Evolutionary conservation across 2,888 invertebrate species (phyloP).

Genomic region (Busseola fusca): DNA sequence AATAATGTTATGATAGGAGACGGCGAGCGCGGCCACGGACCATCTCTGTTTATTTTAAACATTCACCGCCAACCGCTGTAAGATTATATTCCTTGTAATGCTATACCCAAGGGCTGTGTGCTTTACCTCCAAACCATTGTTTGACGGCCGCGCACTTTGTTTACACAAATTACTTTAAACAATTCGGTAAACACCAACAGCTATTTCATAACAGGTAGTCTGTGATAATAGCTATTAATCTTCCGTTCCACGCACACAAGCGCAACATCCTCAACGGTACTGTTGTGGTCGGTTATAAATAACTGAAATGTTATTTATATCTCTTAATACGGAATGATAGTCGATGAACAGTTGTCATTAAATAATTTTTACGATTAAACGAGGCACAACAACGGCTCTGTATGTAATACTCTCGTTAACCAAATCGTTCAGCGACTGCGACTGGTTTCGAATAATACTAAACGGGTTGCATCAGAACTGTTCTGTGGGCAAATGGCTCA

Average conservation of each 20-base stretch:
- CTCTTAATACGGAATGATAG: constrained; percentile 66
- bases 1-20: constrained; percentile 86
- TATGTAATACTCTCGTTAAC: constrained; percentile 75
- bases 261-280: constrained; percentile 41
- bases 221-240: constrained; percentile 60
- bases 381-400: constrained; percentile 59
- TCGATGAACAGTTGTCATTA: constrained; percentile 69
- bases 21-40: constrained; percentile 65
- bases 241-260: constrained; percentile 36
- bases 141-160: constrained; percentile 66
- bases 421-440: constrained; percentile 69
- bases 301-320: constrained; percentile 60
- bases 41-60: constrained; percentile 84
- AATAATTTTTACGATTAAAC: constrained; percentile 68
- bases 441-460: constrained; percentile 72
- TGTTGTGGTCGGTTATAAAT: constrained; percentile 53
- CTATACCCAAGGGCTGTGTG: constrained; percentile 71
- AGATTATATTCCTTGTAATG: constrained; percentile 80
- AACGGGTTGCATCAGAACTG: constrained; percentile 65
- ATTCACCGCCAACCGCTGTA: constrained; percentile 73
- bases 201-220: constrained; percentile 57
- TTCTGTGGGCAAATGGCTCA: constrained; percentile 61
- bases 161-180: constrained; percentile 68
- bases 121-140: constrained; percentile 71
- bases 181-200: constrained; percentile 58